phyloP scores from a whole-genome alignment of 2,888 invertebrate species.

The Dolichomitus sp. region DNA sequence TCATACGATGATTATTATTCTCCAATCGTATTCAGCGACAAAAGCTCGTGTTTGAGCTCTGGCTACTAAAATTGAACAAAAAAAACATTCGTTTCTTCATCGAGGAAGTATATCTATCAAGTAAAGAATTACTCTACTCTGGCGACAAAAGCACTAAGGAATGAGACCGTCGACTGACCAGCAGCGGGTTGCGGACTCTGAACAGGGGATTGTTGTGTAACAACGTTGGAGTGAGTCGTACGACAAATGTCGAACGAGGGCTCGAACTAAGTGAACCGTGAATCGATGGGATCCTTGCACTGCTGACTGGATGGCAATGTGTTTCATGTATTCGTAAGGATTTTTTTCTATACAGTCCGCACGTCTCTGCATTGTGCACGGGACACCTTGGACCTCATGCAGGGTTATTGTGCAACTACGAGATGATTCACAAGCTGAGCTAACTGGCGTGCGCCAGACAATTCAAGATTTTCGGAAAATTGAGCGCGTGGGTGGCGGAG shows the following conservation, averaged over 20 bases:
- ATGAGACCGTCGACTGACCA: slow-evolving; percentile 55
- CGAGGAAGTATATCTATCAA: slow-evolving; percentile 44
- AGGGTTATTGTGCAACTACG: slow-evolving; percentile 82
- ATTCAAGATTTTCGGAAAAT: slow-evolving; percentile 75
- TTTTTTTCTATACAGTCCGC: slow-evolving; percentile 70
- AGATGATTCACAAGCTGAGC: slow-evolving; percentile 73
- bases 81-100: slow-evolving; percentile 37
- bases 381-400: slow-evolving; percentile 85
- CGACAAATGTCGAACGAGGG: slow-evolving; percentile 84
- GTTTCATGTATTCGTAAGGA: slow-evolving; percentile 69
- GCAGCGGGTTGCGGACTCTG: slow-evolving; percentile 42
- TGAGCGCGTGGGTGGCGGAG: slow-evolving; percentile 80
- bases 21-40: slow-evolving; percentile 21
- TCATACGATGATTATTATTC: slow-evolving; percentile 34
- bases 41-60: slow-evolving; percentile 35
- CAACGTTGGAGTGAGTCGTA: slow-evolving; percentile 84
- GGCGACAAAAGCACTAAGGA: slow-evolving; percentile 35
- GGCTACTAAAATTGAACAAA: slow-evolving; percentile 39
- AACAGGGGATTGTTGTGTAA: slow-evolving; percentile 82
- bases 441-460: slow-evolving; percentile 65
- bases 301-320: slow-evolving; percentile 57
- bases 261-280: slow-evolving; percentile 85
- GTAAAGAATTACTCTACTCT: background rate
- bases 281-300: slow-evolving; percentile 79
- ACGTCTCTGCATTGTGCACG: slow-evolving; percentile 69